Evolutionary conservation across 2,113 vertebrate genomes (phyloP).

Genomic region (Oryzias curvinotus): DNA sequence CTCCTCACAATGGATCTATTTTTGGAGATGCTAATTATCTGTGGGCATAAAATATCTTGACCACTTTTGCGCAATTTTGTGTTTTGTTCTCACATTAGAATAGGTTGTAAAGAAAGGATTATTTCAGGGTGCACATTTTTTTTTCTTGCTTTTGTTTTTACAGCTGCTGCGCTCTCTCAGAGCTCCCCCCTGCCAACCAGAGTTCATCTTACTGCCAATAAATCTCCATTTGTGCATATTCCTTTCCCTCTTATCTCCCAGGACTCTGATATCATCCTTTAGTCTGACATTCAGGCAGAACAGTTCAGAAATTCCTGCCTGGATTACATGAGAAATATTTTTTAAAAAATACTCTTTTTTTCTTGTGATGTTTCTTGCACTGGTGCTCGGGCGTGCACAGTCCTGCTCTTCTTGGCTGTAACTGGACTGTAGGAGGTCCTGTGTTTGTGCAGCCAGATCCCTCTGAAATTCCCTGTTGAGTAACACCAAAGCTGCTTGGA

Average conservation of each 20-base stretch:
- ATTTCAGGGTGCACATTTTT: not conserved
- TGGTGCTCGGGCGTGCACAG: not conserved
- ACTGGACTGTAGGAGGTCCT: constrained; percentile 49
- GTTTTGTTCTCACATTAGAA: constrained; percentile 9
- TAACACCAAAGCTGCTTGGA: constrained; percentile 58
- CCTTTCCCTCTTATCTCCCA: not conserved
- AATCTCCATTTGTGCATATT: constrained; percentile 3
- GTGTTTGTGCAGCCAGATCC: constrained; percentile 41
- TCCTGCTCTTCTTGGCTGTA: constrained; percentile 25
- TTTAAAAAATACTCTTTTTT: constrained; percentile 11
- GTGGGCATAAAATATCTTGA: constrained; percentile 25
- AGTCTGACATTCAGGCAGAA: constrained; percentile 18
- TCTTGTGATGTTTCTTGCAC: constrained; percentile 49
- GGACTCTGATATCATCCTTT: constrained; percentile 18
- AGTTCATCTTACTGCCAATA: constrained; percentile 6
- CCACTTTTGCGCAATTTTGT: constrained; percentile 14
- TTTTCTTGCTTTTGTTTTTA: not conserved
- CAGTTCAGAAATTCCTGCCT: constrained; percentile 26
- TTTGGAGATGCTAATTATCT: constrained; percentile 59
- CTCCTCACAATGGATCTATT: constrained; percentile 53
- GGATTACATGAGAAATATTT: constrained; percentile 31
- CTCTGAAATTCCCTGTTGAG: constrained; percentile 63
- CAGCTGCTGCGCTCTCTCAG: constrained; percentile 7
- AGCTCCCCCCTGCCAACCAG: not conserved
- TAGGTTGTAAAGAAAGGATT: not conserved